These are phyloP conservation scores for Torymus aiolomorphi DNA, from an alignment of 2,888 invertebrate genomes.

Conservation along the genomic window DNA sequence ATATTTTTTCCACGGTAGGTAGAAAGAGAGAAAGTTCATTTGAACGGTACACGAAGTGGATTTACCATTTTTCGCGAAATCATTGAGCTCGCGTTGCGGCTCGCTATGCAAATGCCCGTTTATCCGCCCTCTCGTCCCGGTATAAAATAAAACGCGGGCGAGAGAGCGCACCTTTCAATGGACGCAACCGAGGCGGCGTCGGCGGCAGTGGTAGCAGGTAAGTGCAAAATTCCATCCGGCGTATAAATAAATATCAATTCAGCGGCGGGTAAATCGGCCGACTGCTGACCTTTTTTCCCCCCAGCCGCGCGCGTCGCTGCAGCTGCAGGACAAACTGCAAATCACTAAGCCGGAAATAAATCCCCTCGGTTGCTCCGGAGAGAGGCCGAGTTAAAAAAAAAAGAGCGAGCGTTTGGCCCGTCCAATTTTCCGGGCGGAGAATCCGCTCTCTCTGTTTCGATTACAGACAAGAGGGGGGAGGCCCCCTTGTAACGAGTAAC, in stretches of 20 bases:
- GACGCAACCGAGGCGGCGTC: not conserved
- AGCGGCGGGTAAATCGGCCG: not conserved
- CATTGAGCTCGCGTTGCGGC: not conserved
- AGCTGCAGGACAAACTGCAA: constrained; percentile 30
- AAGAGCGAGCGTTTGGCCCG: constrained; percentile 21
- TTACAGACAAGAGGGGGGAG: not conserved
- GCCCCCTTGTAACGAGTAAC: constrained; percentile 29
- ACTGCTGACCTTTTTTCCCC: constrained; percentile 13
- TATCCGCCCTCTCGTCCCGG: not conserved
- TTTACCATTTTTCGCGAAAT: constrained; percentile 3
- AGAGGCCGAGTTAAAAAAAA: constrained; percentile 7
- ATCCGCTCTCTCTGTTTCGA: constrained; percentile 23
- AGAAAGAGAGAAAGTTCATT: too few species aligned
- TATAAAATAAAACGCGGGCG: constrained; percentile 9
- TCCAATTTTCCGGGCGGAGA: constrained; percentile 41
- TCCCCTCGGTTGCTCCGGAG: constrained; percentile 8
- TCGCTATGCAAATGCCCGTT: constrained; percentile 32
- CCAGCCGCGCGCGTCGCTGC: not conserved
- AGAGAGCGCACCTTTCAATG: constrained; percentile 12
- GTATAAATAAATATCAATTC: constrained; percentile 52
- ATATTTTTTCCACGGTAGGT: too few species aligned
- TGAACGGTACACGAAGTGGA: too few species aligned
- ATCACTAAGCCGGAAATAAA: constrained; percentile 44
- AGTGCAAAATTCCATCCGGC: constrained; percentile 32
- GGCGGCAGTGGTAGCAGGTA: not conserved